These are phyloP conservation scores for Tenthredo mesomela DNA, from an alignment of 2,888 invertebrate species.

Conservation along the genomic window DNA sequence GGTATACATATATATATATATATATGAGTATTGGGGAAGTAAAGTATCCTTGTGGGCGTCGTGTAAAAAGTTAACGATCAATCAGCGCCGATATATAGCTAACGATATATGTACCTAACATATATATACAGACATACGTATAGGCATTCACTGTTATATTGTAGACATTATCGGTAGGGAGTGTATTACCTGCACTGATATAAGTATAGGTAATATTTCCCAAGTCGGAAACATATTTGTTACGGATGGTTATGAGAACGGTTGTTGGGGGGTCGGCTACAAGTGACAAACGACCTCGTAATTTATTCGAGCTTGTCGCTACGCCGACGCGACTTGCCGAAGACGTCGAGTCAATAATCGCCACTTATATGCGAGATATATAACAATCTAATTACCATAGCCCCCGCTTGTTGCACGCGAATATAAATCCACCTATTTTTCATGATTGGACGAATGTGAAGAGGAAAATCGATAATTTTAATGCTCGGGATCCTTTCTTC, in stretches of 20 bases:
- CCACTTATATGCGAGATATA: slow-evolving; percentile 31
- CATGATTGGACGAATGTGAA: neutral
- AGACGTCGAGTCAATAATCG: slow-evolving; percentile 36
- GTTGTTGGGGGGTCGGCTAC: slow-evolving; percentile 42
- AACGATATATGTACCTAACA: too few relatives aligned
- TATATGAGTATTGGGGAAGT: neutral
- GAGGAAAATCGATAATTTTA: neutral
- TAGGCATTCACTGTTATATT: neutral
- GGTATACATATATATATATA: neutral
- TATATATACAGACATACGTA: neutral
- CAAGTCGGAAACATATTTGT: slow-evolving; percentile 50
- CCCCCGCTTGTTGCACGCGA: slow-evolving; percentile 4
- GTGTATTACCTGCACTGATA: slow-evolving; percentile 14
- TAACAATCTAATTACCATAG: slow-evolving; percentile 25
- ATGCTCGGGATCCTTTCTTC: neutral
- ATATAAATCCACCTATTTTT: slow-evolving; percentile 6
- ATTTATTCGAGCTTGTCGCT: slow-evolving; percentile 42
- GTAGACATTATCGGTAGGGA: neutral
- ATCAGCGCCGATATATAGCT: slow-evolving; percentile 23
- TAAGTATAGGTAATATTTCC: slow-evolving; percentile 40
- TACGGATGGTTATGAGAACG: slow-evolving; percentile 42
- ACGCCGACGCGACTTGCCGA: slow-evolving; percentile 28
- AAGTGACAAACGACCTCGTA: slow-evolving; percentile 49
- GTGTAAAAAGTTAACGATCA: slow-evolving; percentile 47
- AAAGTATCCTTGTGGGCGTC: slow-evolving; percentile 19